These are phyloP conservation scores for Chlorospingus flavigularis DNA, from an alignment of 2,797 vertebrate genomes.

Conservation along the genomic window DNA sequence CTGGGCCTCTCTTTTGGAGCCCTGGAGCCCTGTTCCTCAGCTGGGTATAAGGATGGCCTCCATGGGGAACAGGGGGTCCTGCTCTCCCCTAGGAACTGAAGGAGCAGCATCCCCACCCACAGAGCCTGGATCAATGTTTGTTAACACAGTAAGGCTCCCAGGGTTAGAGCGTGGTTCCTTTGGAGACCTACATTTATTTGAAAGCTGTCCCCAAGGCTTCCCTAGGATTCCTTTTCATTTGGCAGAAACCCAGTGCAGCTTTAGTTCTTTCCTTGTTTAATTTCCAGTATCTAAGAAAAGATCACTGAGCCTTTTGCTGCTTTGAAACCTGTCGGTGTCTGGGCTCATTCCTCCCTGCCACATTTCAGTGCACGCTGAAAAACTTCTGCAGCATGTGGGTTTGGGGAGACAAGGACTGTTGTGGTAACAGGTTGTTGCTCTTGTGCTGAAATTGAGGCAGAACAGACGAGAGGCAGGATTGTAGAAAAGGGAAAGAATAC, in stretches of 20 bases:
- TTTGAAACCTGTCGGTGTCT: constrained; percentile 30
- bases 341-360: neutral
- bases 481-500: too few relatives aligned
- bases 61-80: neutral
- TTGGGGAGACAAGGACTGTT: neutral
- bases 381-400: neutral
- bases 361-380: neutral
- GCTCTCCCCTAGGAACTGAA: neutral
- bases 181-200: constrained; percentile 4
- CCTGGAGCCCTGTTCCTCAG: neutral
- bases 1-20: neutral
- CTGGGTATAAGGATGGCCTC: neutral
- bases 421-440: neutral
- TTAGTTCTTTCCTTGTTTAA: constrained; percentile 11
- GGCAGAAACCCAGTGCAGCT: neutral
- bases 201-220: constrained; percentile 5
- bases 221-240: constrained; percentile 2
- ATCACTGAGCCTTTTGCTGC: neutral
- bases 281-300: constrained; percentile 23
- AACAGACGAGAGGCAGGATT: too few relatives aligned
- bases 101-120: rapidly evolving
- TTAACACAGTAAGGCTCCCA: neutral
- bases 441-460: too few relatives aligned
- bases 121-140: neutral
- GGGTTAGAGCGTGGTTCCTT: neutral